A percentile compares a stretch with the other conserved stretches of the same genome.
These are phyloP conservation scores for Axinella damicornis DNA, from an alignment of 37 sponge, comb jelly and placozoan species.

Conservation along the genomic window DNA sequence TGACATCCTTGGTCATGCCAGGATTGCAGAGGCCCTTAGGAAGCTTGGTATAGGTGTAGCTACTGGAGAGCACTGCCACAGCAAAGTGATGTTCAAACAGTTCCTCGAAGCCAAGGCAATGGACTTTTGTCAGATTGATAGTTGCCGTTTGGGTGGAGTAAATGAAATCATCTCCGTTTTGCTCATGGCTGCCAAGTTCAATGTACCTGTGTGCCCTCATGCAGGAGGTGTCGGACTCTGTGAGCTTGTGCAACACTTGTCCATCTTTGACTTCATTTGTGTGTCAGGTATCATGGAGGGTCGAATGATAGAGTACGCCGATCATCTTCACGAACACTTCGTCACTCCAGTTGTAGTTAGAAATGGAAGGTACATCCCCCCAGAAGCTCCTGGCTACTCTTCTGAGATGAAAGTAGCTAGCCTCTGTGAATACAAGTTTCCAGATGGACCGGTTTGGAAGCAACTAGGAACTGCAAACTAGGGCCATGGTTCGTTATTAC, in stretches of 20 bases:
- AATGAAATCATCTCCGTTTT: conserved; percentile 85
- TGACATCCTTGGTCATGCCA: conserved; percentile 84
- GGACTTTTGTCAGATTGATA: conserved; percentile 94
- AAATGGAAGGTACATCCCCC: conserved; percentile 38
- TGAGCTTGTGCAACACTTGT: conserved; percentile 84
- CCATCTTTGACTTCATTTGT: conserved; percentile 82
- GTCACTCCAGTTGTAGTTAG: conserved; percentile 52
- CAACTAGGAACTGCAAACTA: background rate
- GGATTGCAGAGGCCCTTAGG: conserved; percentile 60
- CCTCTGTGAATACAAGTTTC: conserved; percentile 44
- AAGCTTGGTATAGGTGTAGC: conserved; percentile 80
- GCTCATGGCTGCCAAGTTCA: conserved; percentile 83
- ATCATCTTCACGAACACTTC: conserved; percentile 92
- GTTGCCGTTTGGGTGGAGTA: conserved; percentile 85
- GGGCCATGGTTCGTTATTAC: too few relatives aligned
- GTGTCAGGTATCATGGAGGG: conserved; percentile 70
- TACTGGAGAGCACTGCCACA: conserved; percentile 85
- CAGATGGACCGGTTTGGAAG: conserved; percentile 79
- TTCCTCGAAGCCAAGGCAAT: conserved; percentile 83
- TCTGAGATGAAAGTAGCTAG: conserved; percentile 75
- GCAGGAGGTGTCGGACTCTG: conserved; percentile 95
- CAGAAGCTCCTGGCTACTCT: conserved; percentile 78
- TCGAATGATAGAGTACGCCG: conserved; percentile 80
- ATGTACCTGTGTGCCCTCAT: conserved; percentile 92
- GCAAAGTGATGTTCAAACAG: conserved; percentile 94